Conservation (phyloP, 2,888 invertebrate genomes). For the Salticus scenicus region DNA sequence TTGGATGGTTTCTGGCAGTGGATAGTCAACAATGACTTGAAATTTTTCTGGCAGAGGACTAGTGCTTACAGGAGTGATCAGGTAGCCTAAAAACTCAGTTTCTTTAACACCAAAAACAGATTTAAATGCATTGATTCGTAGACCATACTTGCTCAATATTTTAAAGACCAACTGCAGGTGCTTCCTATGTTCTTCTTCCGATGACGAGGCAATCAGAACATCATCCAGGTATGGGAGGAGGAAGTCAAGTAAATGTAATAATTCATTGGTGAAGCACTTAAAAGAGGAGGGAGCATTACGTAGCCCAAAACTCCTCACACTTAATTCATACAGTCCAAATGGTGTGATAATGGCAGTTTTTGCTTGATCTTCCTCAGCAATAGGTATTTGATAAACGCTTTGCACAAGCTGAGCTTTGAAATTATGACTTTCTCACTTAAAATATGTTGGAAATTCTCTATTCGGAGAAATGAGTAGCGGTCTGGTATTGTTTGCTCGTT, state of each 20-base stretch:
- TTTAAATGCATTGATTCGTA: conserved; percentile 13
- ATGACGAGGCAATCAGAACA: background rate
- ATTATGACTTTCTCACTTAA: background rate
- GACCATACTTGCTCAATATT: background rate
- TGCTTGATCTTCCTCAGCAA: conserved; percentile 18
- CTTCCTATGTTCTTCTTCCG: conserved; percentile 12
- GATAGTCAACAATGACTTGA: background rate
- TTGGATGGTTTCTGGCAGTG: too few relatives aligned
- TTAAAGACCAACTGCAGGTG: conserved; percentile 14
- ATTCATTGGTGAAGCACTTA: background rate
- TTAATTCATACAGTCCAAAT: conserved; percentile 25
- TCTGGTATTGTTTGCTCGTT: background rate
- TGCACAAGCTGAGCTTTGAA: background rate
- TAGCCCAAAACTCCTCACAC: conserved; percentile 15
- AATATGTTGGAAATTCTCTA: conserved; percentile 20
- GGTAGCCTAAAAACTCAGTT: conserved; percentile 9
- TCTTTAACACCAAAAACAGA: conserved; percentile 10
- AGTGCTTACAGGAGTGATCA: background rate
- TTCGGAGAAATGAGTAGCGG: background rate
- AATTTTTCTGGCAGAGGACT: conserved; percentile 19
- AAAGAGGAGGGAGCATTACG: conserved; percentile 19
- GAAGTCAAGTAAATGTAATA: conserved; percentile 6
- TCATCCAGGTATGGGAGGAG: conserved; percentile 25
- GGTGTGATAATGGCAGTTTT: conserved; percentile 20
- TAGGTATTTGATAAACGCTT: conserved; percentile 18